Evolutionary conservation across 2,797 vertebrate genomes (phyloP).

Genomic region (Chelmon rostratus): DNA sequence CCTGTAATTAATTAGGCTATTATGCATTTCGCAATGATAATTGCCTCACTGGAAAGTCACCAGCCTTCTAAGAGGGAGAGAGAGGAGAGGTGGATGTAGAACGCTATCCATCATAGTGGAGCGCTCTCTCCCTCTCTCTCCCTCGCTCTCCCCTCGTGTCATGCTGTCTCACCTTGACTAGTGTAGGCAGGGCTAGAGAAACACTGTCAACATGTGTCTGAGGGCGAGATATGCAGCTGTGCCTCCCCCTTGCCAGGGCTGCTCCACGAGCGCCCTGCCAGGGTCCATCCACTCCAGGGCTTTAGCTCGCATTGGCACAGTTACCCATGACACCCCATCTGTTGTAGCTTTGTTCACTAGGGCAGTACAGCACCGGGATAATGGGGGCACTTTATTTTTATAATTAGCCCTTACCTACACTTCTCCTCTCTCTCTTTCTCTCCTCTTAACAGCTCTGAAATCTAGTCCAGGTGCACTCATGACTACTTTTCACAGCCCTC

Average conservation of each 20-base stretch:
- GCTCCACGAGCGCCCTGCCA: conserved; percentile 54
- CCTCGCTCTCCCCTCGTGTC: conserved; percentile 65
- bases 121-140: conserved; percentile 57
- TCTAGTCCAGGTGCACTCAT: conserved; percentile 69
- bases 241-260: conserved; percentile 57
- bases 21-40: conserved; percentile 99
- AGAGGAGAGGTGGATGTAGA: conserved; percentile 82
- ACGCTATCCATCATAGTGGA: conserved; percentile 93
- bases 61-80: conserved; percentile 89
- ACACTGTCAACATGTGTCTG: conserved; percentile 83
- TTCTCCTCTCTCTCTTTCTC: conserved; percentile 63
- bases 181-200: conserved; percentile 77
- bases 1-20: conserved; percentile 99
- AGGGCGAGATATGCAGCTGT: conserved; percentile 77
- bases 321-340: conserved; percentile 82
- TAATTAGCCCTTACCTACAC: conserved; percentile 79
- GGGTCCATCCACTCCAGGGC: conserved; percentile 66
- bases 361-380: conserved; percentile 67
- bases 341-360: conserved; percentile 78
- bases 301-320: conserved; percentile 75
- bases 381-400: conserved; percentile 82
- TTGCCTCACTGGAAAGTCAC: conserved; percentile 99
- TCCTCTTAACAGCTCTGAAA: conserved; percentile 63
- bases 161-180: conserved; percentile 92
- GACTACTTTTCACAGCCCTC: conserved; percentile 53